These are phyloP conservation scores for Megaleporinus macrocephalus DNA, from an alignment of 2,113 vertebrate species.

Conservation along the genomic window DNA sequence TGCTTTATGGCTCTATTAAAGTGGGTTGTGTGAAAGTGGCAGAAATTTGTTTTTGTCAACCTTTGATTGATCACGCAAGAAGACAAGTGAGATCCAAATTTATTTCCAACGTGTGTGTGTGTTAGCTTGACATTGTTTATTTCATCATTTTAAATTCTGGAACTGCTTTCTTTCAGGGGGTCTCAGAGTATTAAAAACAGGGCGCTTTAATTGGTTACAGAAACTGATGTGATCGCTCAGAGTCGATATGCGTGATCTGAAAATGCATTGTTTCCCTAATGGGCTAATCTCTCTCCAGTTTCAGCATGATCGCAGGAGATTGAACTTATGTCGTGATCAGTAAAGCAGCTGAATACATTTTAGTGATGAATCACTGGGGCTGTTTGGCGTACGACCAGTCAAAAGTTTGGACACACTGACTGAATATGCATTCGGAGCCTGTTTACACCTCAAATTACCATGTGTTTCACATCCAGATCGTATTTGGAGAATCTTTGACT, in stretches of 20 bases:
- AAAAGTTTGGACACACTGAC: too few species aligned
- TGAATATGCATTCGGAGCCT: too few species aligned
- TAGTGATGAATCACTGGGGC: too few species aligned
- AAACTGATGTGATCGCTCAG: neutral
- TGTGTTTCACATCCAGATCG: too few species aligned
- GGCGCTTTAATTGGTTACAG: conserved; percentile 4
- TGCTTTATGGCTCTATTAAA: neutral
- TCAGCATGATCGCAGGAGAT: neutral
- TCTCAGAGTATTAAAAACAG: neutral
- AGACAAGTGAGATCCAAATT: neutral
- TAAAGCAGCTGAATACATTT: too few species aligned
- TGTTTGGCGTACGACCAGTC: too few species aligned
- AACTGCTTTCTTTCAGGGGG: neutral
- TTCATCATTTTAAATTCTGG: neutral
- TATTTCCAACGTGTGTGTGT: neutral
- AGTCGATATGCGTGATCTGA: neutral
- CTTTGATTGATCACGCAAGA: neutral
- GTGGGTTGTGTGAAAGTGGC: neutral
- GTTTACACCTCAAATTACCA: too few species aligned
- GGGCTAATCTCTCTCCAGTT: neutral
- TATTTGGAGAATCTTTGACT: too few species aligned
- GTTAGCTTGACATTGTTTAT: neutral
- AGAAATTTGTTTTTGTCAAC: neutral
- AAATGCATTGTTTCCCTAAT: neutral
- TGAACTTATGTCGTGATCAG: too few species aligned